Conservation (phyloP, 2,888 invertebrate genomes). For the Scaptomyza parva region DNA sequence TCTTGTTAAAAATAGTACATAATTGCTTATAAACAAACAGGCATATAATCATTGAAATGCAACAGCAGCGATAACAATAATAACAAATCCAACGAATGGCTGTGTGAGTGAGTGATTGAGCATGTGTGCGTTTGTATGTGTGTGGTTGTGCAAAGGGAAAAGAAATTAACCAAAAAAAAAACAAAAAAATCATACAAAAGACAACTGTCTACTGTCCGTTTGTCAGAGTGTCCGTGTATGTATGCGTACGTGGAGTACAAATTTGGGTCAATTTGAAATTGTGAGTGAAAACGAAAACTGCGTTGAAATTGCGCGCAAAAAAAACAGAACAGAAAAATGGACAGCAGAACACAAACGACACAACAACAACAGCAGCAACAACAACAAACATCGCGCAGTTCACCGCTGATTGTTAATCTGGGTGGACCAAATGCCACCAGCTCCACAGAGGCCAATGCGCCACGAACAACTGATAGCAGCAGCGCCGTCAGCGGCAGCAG, state of each 20-base stretch:
- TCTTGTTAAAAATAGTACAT: constrained; percentile 35
- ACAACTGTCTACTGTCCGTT: constrained; percentile 33
- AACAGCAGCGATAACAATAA: constrained; percentile 51
- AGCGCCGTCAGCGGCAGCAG: neutral
- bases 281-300: constrained; percentile 48
- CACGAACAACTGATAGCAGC: constrained; percentile 20
- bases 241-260: constrained; percentile 60
- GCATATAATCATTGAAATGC: constrained; percentile 32
- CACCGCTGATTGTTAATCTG: constrained; percentile 56
- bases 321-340: constrained; percentile 42
- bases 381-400: constrained; percentile 59
- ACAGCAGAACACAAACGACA: constrained; percentile 49
- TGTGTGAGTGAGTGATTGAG: constrained; percentile 31
- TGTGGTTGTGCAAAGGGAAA: constrained; percentile 37
- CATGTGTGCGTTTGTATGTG: constrained; percentile 19
- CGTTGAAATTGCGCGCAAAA: constrained; percentile 35
- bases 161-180: constrained; percentile 49
- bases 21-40: constrained; percentile 39
- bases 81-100: constrained; percentile 43
- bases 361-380: constrained; percentile 48
- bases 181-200: constrained; percentile 16
- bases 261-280: constrained; percentile 68
- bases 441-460: constrained; percentile 33
- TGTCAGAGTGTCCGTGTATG: constrained; percentile 33
- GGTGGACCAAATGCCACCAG: constrained; percentile 66